These are phyloP conservation scores for Wasmannia auropunctata DNA, from an alignment of 1,140 invertebrate genomes.

Conservation along the genomic window DNA sequence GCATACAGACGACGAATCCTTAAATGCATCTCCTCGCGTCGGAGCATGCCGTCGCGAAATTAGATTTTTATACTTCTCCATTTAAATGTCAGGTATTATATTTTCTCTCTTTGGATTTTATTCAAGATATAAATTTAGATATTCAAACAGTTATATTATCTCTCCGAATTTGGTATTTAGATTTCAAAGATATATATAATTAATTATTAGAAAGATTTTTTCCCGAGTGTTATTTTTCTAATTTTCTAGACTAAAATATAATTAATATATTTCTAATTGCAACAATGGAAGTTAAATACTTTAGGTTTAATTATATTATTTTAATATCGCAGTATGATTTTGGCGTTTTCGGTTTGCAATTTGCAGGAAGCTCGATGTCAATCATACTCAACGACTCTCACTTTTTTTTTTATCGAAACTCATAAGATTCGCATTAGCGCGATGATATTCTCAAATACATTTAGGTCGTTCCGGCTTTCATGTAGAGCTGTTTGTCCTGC, in stretches of 20 bases:
- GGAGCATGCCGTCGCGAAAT: neutral
- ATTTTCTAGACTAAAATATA: neutral
- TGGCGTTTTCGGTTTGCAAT: neutral
- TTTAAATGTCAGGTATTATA: neutral
- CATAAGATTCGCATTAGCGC: constrained; percentile 50
- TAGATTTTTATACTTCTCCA: neutral
- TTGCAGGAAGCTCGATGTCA: neutral
- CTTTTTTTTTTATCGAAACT: constrained; percentile 40
- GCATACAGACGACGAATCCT: constrained; percentile 15
- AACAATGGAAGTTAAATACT: neutral
- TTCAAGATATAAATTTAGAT: neutral
- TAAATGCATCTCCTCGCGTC: neutral
- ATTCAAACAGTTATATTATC: neutral
- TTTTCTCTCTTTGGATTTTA: neutral
- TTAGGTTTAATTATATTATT: neutral
- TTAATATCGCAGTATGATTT: neutral
- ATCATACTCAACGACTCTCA: constrained; percentile 11
- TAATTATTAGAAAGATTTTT: neutral
- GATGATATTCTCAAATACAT: constrained; percentile 56
- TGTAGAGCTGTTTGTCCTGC: constrained; percentile 41
- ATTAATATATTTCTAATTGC: neutral
- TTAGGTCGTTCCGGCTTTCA: constrained; percentile 50
- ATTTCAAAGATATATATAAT: neutral
- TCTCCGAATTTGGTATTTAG: neutral
- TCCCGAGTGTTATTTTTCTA: neutral